phyloP scores from a whole-genome alignment of 2,888 invertebrate species.

The Tachina grossa region DNA sequence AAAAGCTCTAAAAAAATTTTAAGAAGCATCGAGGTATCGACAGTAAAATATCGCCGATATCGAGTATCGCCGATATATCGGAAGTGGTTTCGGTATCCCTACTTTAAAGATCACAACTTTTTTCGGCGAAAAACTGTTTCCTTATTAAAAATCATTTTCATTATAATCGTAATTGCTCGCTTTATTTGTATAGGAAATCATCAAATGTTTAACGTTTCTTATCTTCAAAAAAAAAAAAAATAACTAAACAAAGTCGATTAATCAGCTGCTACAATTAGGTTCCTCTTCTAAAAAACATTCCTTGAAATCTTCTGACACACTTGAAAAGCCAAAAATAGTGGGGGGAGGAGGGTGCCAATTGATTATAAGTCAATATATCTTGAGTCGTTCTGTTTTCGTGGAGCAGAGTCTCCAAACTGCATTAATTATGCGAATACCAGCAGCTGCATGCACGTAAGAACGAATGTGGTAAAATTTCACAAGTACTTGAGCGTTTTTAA shows the following conservation, averaged over 20 bases:
- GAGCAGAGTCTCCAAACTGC: conserved; percentile 18
- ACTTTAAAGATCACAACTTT: too few relatives aligned
- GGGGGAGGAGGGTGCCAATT: neutral
- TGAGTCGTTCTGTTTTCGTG: neutral
- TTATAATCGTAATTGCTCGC: too few relatives aligned
- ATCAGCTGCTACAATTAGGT: neutral
- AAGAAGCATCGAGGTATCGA: too few relatives aligned
- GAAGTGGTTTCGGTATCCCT: too few relatives aligned
- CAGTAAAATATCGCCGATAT: too few relatives aligned
- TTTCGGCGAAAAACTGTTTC: too few relatives aligned
- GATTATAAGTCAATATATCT: conserved; percentile 18
- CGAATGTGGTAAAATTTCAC: conserved; percentile 7
- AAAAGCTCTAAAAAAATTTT: too few relatives aligned
- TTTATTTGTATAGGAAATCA: too few relatives aligned
- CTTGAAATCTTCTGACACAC: neutral
- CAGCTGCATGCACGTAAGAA: conserved; percentile 13
- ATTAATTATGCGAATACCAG: conserved; percentile 44
- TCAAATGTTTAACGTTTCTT: too few relatives aligned
- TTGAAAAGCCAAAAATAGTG: neutral
- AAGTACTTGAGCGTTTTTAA: conserved; percentile 2
- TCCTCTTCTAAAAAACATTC: neutral
- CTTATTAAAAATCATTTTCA: too few relatives aligned
- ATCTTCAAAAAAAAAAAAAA: too few relatives aligned
- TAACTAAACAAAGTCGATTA: conserved; percentile 10
- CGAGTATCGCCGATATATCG: too few relatives aligned